Percentiles rank a stretch among this genome's conserved stretches.
phyloP scores from a whole-genome alignment of 2,888 invertebrate genomes.

The Cryptocephalus primarius region DNA sequence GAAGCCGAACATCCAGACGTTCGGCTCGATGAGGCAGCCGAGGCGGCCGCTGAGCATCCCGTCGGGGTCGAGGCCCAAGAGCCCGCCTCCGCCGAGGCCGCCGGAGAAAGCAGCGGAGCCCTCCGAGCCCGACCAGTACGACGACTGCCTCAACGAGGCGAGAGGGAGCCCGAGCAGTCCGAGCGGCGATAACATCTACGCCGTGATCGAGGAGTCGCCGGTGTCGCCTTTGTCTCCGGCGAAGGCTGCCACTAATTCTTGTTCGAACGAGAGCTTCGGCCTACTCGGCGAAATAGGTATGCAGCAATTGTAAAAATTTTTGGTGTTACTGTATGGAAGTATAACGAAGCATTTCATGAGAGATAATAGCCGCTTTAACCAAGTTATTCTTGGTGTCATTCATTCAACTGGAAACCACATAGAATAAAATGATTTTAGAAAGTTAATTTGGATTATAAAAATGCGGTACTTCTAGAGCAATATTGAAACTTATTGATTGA shows the following conservation, averaged over 20 bases:
- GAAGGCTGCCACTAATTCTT: slow-evolving; percentile 32
- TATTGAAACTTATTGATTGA: too few relatives aligned
- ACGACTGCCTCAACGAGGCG: slow-evolving; percentile 64
- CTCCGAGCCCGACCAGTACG: slow-evolving; percentile 47
- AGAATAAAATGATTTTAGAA: too few relatives aligned
- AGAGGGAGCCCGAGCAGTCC: slow-evolving; percentile 46
- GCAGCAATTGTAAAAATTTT: too few relatives aligned
- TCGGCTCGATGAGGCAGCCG: slow-evolving; percentile 74
- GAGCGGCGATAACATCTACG: slow-evolving; percentile 67
- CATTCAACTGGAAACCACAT: too few relatives aligned
- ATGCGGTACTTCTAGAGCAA: too few relatives aligned
- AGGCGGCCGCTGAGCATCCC: slow-evolving; percentile 68
- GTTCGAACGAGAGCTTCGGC: slow-evolving; percentile 61
- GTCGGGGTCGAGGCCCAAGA: slow-evolving; percentile 55
- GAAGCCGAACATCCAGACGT: slow-evolving; percentile 57
- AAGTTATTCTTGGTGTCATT: too few relatives aligned
- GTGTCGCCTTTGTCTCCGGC: slow-evolving; percentile 27
- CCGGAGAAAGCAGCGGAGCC: slow-evolving; percentile 33
- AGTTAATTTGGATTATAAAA: too few relatives aligned
- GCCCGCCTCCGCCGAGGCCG: slow-evolving; percentile 65
- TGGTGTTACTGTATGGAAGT: too few relatives aligned
- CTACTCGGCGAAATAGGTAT: slow-evolving; percentile 62
- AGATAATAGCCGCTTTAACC: too few relatives aligned
- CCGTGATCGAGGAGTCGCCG: slow-evolving; percentile 73
- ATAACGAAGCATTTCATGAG: too few relatives aligned